Conservation (phyloP, 2,113 vertebrate genomes). For the Eptatretus burgeri region DNA sequence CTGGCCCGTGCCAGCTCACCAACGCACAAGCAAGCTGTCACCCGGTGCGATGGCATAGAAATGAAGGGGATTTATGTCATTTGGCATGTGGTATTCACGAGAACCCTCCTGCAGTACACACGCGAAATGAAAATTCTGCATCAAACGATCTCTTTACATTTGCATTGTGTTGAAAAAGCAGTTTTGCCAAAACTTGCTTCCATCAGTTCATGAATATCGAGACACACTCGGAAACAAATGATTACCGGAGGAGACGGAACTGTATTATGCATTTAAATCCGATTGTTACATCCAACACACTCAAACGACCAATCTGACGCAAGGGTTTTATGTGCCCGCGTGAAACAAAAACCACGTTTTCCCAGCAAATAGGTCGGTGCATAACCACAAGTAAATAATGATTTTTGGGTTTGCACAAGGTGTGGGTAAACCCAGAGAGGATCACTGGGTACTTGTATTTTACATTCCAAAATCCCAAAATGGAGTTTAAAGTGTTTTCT, state of each 20-base stretch:
- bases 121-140: neutral
- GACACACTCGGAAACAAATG: too few relatives aligned
- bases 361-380: too few relatives aligned
- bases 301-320: neutral
- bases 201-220: too few relatives aligned
- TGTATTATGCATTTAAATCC: too few relatives aligned
- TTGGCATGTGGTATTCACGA: conserved; percentile 45
- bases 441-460: too few relatives aligned
- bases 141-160: neutral
- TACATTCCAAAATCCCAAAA: too few relatives aligned
- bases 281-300: neutral
- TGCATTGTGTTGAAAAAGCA: too few relatives aligned
- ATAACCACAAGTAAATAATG: too few relatives aligned
- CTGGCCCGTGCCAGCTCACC: conserved; percentile 17
- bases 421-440: too few relatives aligned
- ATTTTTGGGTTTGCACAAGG: too few relatives aligned
- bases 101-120: conserved; percentile 12
- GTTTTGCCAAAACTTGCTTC: neutral
- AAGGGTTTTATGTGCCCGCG: conserved; percentile 11
- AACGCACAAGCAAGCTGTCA: conserved; percentile 48
- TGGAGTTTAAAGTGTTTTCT: too few relatives aligned
- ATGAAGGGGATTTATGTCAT: conserved; percentile 47
- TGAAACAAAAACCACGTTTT: neutral
- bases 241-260: neutral
- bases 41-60: conserved; percentile 63